Evolutionary conservation across 1,140 invertebrate genomes (phyloP).

Genomic region (Oryzaephilus surinamensis): DNA sequence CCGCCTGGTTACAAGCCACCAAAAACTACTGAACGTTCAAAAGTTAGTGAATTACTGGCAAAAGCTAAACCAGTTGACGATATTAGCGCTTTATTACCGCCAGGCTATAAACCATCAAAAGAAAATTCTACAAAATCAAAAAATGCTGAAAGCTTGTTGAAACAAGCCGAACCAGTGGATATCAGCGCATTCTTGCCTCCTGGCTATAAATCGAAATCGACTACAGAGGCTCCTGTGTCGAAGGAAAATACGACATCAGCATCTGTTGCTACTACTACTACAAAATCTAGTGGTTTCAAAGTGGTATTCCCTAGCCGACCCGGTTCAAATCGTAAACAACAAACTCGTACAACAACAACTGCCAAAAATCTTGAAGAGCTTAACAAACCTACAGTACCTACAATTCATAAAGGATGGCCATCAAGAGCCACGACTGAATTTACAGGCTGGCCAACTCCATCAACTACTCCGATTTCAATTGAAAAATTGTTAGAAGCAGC

Average conservation of each 20-base stretch:
- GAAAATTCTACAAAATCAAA: slow-evolving; percentile 23
- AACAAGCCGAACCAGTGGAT: slow-evolving; percentile 14
- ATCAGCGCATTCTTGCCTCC: slow-evolving; percentile 38
- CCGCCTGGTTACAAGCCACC: slow-evolving; percentile 36
- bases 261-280: too few species aligned
- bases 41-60: slow-evolving; percentile 36
- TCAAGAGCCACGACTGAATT: slow-evolving; percentile 75
- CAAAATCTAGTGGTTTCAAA: too few species aligned
- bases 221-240: background rate
- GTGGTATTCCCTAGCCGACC: slow-evolving; percentile 48
- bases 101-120: slow-evolving; percentile 39
- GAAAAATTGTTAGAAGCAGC: slow-evolving; percentile 68
- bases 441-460: slow-evolving; percentile 76
- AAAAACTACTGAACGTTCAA: too few species aligned
- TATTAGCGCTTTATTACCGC: slow-evolving; percentile 48
- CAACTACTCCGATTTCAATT: slow-evolving; percentile 73
- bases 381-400: slow-evolving; percentile 43
- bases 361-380: slow-evolving; percentile 33
- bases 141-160: slow-evolving; percentile 14
- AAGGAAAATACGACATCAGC: slow-evolving; percentile 17
- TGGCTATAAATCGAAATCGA: slow-evolving; percentile 32
- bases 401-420: slow-evolving; percentile 72
- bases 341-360: slow-evolving; percentile 25
- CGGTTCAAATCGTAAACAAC: slow-evolving; percentile 40
- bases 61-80: slow-evolving; percentile 45